Percentiles rank a stretch among this genome's conserved stretches.
Evolutionary conservation across 2,113 vertebrate species (phyloP).

Genomic region (Myocastor coypus): DNA sequence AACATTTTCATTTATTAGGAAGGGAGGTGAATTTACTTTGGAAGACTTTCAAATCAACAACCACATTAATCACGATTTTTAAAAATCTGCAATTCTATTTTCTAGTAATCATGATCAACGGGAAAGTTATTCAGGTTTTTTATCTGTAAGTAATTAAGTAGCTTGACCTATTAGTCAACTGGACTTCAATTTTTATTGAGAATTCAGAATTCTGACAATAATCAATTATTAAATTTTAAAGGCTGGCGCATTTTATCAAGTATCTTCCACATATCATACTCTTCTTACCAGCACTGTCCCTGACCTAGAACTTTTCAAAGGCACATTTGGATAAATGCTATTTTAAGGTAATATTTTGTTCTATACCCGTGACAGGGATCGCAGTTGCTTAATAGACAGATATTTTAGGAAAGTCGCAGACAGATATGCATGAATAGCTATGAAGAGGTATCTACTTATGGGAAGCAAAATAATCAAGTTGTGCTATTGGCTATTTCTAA

Average conservation of each 20-base stretch:
- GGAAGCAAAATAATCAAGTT: background rate
- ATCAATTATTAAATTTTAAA: background rate
- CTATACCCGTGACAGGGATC: background rate
- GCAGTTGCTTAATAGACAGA: background rate
- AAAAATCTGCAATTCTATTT: background rate
- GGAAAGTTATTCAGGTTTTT: background rate
- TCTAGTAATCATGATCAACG: background rate
- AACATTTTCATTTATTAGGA: background rate
- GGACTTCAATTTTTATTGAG: background rate
- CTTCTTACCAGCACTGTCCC: background rate
- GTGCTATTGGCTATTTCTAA: background rate
- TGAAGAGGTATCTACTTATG: background rate
- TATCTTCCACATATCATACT: background rate
- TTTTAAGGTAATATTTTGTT: conserved; percentile 20
- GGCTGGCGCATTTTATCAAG: background rate
- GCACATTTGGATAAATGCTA: background rate
- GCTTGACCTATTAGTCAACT: background rate
- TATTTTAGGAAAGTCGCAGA: background rate
- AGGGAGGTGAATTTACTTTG: background rate
- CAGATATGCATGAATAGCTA: background rate
- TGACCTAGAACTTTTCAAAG: background rate
- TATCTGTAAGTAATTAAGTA: background rate
- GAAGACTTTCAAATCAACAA: conserved; percentile 23
- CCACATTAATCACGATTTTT: background rate
- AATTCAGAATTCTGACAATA: background rate